Conservation (phyloP, 2,113 vertebrate genomes). For the Eclectus roratus region DNA sequence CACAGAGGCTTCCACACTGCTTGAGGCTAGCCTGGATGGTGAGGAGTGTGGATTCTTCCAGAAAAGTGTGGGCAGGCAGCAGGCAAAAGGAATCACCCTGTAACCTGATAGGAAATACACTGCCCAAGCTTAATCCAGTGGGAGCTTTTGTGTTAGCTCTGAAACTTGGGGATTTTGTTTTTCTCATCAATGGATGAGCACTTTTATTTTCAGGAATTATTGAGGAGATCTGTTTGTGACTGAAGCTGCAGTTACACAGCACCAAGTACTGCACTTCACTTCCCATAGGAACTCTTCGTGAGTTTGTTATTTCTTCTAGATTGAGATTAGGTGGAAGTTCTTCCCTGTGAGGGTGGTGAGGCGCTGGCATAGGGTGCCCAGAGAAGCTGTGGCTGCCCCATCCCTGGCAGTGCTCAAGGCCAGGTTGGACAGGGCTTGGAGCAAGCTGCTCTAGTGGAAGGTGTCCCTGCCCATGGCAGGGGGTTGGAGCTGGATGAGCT, state of each 20-base stretch:
- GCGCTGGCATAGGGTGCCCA: too few species aligned
- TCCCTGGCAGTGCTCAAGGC: not conserved
- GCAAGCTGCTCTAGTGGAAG: not conserved
- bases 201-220: not conserved
- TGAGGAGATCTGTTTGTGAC: not conserved
- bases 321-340: not conserved
- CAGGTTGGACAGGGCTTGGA: not conserved
- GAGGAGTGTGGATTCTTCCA: not conserved
- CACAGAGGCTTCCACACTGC: not conserved
- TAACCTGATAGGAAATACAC: not conserved
- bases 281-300: not conserved
- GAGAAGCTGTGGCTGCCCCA: not conserved
- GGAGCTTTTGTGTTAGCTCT: not conserved
- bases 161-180: not conserved
- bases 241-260: not conserved
- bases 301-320: not conserved
- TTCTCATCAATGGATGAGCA: not conserved
- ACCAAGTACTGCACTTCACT: not conserved
- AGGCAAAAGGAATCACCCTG: not conserved
- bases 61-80: not conserved
- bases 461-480: not conserved
- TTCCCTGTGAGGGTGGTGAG: not conserved
- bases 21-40: not conserved
- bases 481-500: not conserved
- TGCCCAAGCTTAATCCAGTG: not conserved